Percentiles rank a stretch among this genome's conserved stretches.
These are phyloP conservation scores for Barbus barbus DNA, from an alignment of 2,113 vertebrate genomes.

Conservation along the genomic window DNA sequence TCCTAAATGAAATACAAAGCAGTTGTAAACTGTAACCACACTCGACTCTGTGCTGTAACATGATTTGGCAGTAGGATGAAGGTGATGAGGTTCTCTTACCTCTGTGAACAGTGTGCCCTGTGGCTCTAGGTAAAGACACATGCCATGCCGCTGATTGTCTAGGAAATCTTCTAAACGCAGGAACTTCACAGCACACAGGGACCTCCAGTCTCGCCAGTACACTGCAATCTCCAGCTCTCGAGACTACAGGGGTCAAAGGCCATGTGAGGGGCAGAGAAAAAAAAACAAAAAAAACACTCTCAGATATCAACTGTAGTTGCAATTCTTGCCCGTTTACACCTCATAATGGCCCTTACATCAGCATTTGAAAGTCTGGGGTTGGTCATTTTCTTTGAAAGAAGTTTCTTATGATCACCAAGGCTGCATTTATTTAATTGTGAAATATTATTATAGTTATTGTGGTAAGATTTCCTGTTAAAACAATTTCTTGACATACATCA, in stretches of 20 bases:
- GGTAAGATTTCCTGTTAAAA: neutral
- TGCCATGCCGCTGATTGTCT: constrained; percentile 97
- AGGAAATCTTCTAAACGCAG: constrained; percentile 98
- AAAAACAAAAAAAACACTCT: too few relatives aligned
- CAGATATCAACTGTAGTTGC: neutral
- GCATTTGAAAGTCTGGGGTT: too few relatives aligned
- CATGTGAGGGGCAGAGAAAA: neutral
- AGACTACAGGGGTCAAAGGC: constrained; percentile 75
- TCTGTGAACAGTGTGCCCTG: constrained; percentile 98
- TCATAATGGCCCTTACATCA: neutral
- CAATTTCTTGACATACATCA: neutral
- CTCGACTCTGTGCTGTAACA: neutral
- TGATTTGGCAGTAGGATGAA: neutral
- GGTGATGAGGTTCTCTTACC: constrained; percentile 67
- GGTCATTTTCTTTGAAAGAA: too few relatives aligned
- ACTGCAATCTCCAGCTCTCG: constrained; percentile 98
- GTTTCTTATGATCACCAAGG: neutral
- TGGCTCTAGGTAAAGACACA: constrained; percentile 98
- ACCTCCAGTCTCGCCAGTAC: constrained; percentile 98
- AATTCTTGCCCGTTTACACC: neutral
- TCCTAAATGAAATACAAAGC: neutral
- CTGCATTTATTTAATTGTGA: neutral
- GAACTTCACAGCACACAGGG: constrained; percentile 97
- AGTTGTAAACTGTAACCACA: neutral
- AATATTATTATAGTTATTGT: neutral